A percentile compares a stretch with the other conserved stretches of the same genome.
Evolutionary conservation across 2,113 vertebrate species (phyloP).

Genomic region (Pimephales promelas): DNA sequence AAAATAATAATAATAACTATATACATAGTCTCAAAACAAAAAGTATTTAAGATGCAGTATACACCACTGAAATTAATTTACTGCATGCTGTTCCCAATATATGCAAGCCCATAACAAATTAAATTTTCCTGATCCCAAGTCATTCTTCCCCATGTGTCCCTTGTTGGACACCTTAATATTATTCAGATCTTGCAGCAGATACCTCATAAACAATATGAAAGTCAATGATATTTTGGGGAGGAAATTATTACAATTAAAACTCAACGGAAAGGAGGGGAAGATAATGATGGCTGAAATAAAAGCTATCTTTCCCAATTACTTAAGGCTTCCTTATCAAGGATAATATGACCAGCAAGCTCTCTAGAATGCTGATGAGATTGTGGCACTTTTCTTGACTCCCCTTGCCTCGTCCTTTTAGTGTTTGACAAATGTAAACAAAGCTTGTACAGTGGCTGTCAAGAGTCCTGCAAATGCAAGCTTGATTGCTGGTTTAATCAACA

Average conservation of each 20-base stretch:
- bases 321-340: constrained; percentile 67
- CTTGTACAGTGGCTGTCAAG: constrained; percentile 40
- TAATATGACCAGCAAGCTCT: constrained; percentile 61
- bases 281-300: constrained; percentile 66
- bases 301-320: constrained; percentile 73
- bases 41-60: not conserved
- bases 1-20: no score
- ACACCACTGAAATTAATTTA: not conserved
- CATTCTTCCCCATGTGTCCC: constrained; percentile 49
- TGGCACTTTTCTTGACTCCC: constrained; percentile 64
- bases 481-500: constrained; percentile 32
- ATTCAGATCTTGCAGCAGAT: constrained; percentile 66
- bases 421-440: constrained; percentile 67
- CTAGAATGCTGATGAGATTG: constrained; percentile 67
- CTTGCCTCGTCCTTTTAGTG: constrained; percentile 63
- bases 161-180: constrained; percentile 59
- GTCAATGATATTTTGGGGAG: constrained; percentile 62
- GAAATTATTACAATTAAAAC: constrained; percentile 66
- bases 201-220: constrained; percentile 59
- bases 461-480: constrained; percentile 5
- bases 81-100: not conserved
- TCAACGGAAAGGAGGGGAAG: constrained; percentile 59
- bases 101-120: constrained; percentile 45
- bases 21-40: not conserved
- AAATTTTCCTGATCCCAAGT: constrained; percentile 45